Evolutionary conservation across 2,888 invertebrate genomes (phyloP).

Genomic region (Tryphoninae sp.): DNA sequence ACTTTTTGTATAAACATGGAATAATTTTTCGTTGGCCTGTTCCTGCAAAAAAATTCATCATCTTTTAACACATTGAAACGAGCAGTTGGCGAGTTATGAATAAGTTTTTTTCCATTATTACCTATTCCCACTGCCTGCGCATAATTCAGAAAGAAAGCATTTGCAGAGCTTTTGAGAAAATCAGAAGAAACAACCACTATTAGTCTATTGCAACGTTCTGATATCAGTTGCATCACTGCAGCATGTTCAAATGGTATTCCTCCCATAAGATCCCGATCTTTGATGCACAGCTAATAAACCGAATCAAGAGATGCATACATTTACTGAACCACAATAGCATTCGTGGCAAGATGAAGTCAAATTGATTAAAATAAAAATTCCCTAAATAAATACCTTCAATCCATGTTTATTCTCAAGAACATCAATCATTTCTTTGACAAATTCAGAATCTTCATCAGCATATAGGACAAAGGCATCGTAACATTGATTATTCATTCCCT

Average conservation of each 20-base stretch:
- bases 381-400: conserved; percentile 83
- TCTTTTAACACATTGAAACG: neutral
- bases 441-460: conserved; percentile 88
- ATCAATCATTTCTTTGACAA: conserved; percentile 86
- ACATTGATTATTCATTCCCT: conserved; percentile 83
- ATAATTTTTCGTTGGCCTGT: conserved; percentile 86
- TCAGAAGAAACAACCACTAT: conserved; percentile 90
- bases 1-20: conserved; percentile 87
- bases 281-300: conserved; percentile 86
- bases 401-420: conserved; percentile 85
- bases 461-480: conserved; percentile 92
- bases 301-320: neutral
- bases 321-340: neutral
- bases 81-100: neutral
- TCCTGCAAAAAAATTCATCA: conserved; percentile 75
- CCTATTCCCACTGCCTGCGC: conserved; percentile 92
- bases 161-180: conserved; percentile 88
- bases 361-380: neutral
- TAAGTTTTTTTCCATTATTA: conserved; percentile 77
- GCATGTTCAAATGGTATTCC: conserved; percentile 88
- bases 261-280: conserved; percentile 87
- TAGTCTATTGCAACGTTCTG: conserved; percentile 89
- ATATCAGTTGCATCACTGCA: conserved; percentile 88
- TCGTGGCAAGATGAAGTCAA: neutral
- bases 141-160: conserved; percentile 90